Base-by-base conservation (phyloP, 2,888 invertebrate species). In the Drosophila setosimentum region DNA sequence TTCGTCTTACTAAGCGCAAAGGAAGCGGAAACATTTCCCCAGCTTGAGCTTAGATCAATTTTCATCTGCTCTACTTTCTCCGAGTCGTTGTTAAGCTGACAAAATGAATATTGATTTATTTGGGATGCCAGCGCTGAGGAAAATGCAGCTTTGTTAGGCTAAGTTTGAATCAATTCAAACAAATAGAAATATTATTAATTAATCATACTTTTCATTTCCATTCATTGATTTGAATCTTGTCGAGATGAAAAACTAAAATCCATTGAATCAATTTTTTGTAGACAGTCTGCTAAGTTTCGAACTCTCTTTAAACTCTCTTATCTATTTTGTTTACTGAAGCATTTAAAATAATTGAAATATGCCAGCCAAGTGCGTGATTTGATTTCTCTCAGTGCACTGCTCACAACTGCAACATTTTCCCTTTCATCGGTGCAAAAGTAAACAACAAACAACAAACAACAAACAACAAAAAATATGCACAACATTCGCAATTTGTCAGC, bases 1-100 rank as follows among this genome's bases (percentile, higher is more conserved):
- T 16, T 11, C n/a, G n/a, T 11, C 2, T 27, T 2, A 67, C 40
- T 18, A 21, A 37, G 29, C 42, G 29, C 27, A 61, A 79, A 78
- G 79, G 80, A 79, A 81, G 73, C 73, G 78, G 69, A 81, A 77
- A 35, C 51, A 49, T 66, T 80, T 80, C 80, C 81, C 67, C 58
- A 29, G 37, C 62, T 16, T 35, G 11, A 30, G 35, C 27, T 40
- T 30, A 24, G 50, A 35, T 27, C 24, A 59, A 49, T 53, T 50
- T 55, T 27, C 76, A 62, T 60, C 72, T 62, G 63, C 55, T 48
- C 50, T 7, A 51, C 80, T 80, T 78, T 78, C 78, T 65, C 71
- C 30, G 3, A 24, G 33, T 57, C 33, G 27, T 18, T 37, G 40
- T 37, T 18, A 33, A 21, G 76, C 80, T 78, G 78, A 68, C 65